Base-by-base conservation (phyloP, 2,888 invertebrate species). In the Luffia ferchaultella region DNA sequence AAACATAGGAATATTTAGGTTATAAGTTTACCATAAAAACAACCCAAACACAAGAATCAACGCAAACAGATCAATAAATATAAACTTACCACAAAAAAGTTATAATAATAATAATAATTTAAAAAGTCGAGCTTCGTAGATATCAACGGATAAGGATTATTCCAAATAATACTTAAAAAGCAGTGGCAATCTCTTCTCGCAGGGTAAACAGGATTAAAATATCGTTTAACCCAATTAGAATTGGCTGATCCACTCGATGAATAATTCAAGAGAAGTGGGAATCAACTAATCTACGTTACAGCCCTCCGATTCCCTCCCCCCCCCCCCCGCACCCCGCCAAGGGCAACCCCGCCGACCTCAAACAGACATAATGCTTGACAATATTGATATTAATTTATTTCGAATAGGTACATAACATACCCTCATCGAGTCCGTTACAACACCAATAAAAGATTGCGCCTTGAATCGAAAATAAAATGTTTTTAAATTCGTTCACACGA, bases 221-320 rank as follows among this genome's bases (percentile, higher is more conserved):
- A 54, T 54, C 53, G 53, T 53, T 54, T 53, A 51, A 52, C 51
- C 54, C 54, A 48, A 51, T 47, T 42, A 50, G 54, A 47, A 53
- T 54, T 52, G 51, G 49, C 52, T 52, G 52, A 50, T 52, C 9
- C 50, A 49, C 42, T 42, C 49, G 50, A 54, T 54, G 54, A 54
- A 54, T 54, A 53, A 54, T 54, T 54, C 54, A 54, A 50, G 30
- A 49, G 49, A 17, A 49, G 49, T 49, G 49, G 49, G 49, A 49
- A 49, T 49, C 43, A 43, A 49, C 18, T 49, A 49, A 49, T 49
- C 49, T 41, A 49, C 49, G 19, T 19, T 49, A 42, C 2, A 18
- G 16, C 41, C 48, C 41, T 17, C 43, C 16, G 42, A n/a, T 42
- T 42, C 48, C 20, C 43, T 20, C 20, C 42, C 43, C n/a, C 51